Evolutionary conservation across 2,113 vertebrate species (phyloP), one percentile per base, ranked within the genome.

Genomic region (Psophia crepitans): DNA sequence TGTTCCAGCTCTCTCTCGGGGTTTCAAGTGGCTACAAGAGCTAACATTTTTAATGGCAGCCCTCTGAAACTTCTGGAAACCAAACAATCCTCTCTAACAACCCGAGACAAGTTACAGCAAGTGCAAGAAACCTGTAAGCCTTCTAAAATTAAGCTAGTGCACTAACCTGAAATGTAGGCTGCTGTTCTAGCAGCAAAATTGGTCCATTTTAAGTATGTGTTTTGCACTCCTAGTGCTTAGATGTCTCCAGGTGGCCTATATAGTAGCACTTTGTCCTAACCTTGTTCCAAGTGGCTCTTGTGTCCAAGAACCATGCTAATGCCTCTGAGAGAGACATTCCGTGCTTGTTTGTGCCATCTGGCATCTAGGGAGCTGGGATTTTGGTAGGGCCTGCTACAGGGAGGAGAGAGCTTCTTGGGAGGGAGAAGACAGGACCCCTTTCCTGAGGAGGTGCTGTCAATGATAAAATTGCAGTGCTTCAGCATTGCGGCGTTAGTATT

Each of bases 151-250:
- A 95, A 96, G 81, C 73, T 84, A 96, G 84, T 97, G 96, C 91
- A 91, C 89, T 39, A 96, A 97, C 97, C 94, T 97, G 97, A 97
- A 97, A 93, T 70, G 94, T 96, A 87, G 93, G 91, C 94, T 94
- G 87, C 74, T 92, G 70, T 68, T 96, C 77, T 92, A 96, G 87
- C 74, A 93, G 91, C 81, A 83, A 80, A 87, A 89, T 87, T 23
- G 4, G 84, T 85, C 80, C 77, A 58, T 84, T 94, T 89, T 91
- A 94, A 83, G 49, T 89, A 77, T 33, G 37, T 54, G 63, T 69
- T 96, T 97, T 93, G 93, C 95, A 89, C 91, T 92, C 61, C 69
- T 83, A 37, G 65, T 61, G 37, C 48, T 86, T 51, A 30, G 61
- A 30, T 78, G 58, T 95, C 49, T 95, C 57, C 81, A 63, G 78